Evolutionary conservation across 2,888 invertebrate species (phyloP), one percentile per base, ranked within the genome.

Genomic region (Lochmaea crataegi): DNA sequence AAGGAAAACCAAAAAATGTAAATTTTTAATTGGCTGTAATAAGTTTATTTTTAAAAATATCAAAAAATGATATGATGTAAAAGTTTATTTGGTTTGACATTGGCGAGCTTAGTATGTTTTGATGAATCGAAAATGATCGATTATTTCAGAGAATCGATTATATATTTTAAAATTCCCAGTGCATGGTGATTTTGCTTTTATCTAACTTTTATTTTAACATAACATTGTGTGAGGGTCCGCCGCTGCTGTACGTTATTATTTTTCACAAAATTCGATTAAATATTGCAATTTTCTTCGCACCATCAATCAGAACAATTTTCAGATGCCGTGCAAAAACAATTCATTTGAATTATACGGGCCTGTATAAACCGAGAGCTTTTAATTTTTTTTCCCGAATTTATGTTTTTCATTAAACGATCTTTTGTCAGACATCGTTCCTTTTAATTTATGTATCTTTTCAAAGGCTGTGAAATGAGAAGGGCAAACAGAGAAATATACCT

Each of bases 231-330:
- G 32, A 38, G 2, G 9, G 7, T 9, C 41, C 67, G 22, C 41
- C 68, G 11, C 18, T 58, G 58, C n/a, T 42, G 42, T 38, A 7
- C 18, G 18, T 42, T 6, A 10, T 18, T 57, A 69, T 76, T 76
- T 78, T 79, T 79, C 79, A 75, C 74, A 78, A 79, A 80, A 81
- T 82, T 82, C 82, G 81, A 82, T 82, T 82, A 82, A 82, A 83
- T 80, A 81, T 81, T 80, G 81, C 83, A 80, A 81, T 82, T 82
- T 81, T 81, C 81, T 80, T 81, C 72, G 71, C 75, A 80, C 80
- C 75, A 82, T 82, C 83, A 82, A 83, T 83, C 83, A 83, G 77
- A 66, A 63, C 38, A 48, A 72, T 73, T 78, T 79, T 79, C 80
- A 77, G 73, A 68, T 72, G 72, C 73, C 76, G 78, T 71, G 79